These are phyloP conservation scores for Saimiri boliviensis DNA, from an alignment of 2,113 vertebrate species.

Conservation along the genomic window DNA sequence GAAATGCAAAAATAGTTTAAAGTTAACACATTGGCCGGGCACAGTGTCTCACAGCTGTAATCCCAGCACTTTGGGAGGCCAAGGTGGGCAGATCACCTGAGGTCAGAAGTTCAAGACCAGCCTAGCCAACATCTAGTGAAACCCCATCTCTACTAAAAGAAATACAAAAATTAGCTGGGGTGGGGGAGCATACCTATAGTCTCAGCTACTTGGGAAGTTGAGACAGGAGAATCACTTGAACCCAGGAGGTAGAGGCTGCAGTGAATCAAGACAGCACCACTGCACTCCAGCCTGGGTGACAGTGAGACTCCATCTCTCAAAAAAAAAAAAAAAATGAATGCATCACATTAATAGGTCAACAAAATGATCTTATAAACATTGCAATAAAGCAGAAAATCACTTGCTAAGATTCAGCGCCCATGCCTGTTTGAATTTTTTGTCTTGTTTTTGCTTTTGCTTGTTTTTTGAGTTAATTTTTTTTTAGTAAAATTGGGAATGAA, in stretches of 20 bases:
- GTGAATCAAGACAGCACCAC: neutral
- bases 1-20: neutral
- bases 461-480: neutral
- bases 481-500: neutral
- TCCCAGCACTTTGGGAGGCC: neutral
- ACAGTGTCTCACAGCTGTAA: fast-evolving
- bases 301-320: neutral
- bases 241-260: neutral
- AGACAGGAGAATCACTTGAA: neutral
- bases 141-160: neutral
- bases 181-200: neutral
- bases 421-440: neutral
- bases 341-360: neutral
- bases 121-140: neutral
- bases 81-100: neutral
- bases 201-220: neutral
- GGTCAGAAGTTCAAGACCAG: neutral
- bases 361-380: neutral
- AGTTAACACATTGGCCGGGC: neutral
- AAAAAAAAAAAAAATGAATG: neutral
- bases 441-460: neutral
- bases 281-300: neutral
- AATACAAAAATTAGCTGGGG: neutral
- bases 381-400: neutral
- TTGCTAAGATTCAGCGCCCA: neutral